phyloP scores from a whole-genome alignment of 2,888 invertebrate genomes.

The Scrobipalpa atriplicella region DNA sequence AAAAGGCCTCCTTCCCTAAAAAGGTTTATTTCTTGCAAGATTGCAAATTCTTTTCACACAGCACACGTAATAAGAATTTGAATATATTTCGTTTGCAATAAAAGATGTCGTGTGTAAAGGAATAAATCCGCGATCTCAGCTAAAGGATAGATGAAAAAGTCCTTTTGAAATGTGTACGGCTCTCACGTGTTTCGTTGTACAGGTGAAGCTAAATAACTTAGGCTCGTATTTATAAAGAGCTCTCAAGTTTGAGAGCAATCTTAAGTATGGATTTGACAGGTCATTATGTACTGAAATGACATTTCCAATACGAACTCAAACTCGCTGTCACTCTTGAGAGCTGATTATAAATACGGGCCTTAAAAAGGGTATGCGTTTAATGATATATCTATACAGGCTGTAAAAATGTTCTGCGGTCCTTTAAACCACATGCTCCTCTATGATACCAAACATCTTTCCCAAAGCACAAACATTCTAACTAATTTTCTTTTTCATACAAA shows the following conservation, averaged over 20 bases:
- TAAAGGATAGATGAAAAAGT: conserved; percentile 23
- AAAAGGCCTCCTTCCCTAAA: conserved; percentile 19
- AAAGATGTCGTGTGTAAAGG: conserved; percentile 30
- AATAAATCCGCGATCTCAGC: conserved; percentile 24
- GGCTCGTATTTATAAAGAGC: no score
- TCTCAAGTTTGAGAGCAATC: no score
- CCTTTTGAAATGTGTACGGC: conserved; percentile 22
- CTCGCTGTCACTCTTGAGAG: no score
- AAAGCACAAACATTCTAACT: no score
- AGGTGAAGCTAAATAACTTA: conserved; percentile 12
- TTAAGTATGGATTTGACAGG: no score
- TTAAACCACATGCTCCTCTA: no score
- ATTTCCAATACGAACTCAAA: no score
- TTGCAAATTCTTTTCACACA: conserved; percentile 33
- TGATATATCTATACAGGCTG: not conserved
- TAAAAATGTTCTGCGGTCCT: no score
- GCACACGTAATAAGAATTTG: conserved; percentile 32
- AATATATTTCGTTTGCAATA: conserved; percentile 31
- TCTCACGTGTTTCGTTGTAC: not conserved
- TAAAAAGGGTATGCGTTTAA: not conserved
- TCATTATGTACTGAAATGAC: no score
- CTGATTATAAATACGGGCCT: no score
- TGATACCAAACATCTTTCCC: no score
- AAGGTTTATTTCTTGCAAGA: conserved; percentile 32
- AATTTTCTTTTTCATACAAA: no score